Base-by-base conservation (phyloP, 2,113 vertebrate species). In the Odontesthes bonariensis region DNA sequence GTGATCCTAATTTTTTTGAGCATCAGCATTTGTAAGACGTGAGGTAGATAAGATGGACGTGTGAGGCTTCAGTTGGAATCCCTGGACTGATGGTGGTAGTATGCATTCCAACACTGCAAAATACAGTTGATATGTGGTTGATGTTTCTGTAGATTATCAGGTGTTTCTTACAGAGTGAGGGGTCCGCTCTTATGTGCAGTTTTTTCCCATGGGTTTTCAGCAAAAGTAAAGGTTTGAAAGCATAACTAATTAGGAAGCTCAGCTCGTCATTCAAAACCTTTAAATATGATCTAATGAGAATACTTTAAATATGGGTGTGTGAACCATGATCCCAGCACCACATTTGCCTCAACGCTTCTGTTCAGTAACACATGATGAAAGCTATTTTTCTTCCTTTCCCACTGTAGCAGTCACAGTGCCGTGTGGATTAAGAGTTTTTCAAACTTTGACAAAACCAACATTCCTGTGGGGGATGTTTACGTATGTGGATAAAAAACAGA, bases 331-430 rank as follows among this genome's bases (percentile, higher is more conserved):
- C 31, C 14, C 38, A 1, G 6, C 51, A 42, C 60, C 68, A 70
- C 16, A 3, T 74, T 73, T 76, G 57, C 52, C 8, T 83, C 27
- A 33, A 69, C 32, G 19, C 22, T 55, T 52, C 38, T 35, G 60
- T 58, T 60, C 59, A 23, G 32, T 40, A 42, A 62, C 35, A 52
- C 22, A 51, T 31, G 71, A 87, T 82, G 35, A 83, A 87, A 88
- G 42, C 62, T 35, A 40, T 75, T 44, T 65, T 55, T 44, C 56
- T 73, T 56, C 64, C 16, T 69, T 70, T 78, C 13, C 76, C 42
- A 38, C 3, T n/a, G n/a, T n/a, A n/a, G n/a, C n/a, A n/a, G n/a
- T n/a, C n/a, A n/a, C n/a, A n/a, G n/a, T n/a, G n/a, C n/a, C n/a
- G n/a, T n/a, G n/a, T n/a, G n/a, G n/a, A n/a, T n/a, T n/a, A n/a